Base-by-base conservation (phyloP, 2,797 vertebrate genomes). In the Limosa lapponica region DNA sequence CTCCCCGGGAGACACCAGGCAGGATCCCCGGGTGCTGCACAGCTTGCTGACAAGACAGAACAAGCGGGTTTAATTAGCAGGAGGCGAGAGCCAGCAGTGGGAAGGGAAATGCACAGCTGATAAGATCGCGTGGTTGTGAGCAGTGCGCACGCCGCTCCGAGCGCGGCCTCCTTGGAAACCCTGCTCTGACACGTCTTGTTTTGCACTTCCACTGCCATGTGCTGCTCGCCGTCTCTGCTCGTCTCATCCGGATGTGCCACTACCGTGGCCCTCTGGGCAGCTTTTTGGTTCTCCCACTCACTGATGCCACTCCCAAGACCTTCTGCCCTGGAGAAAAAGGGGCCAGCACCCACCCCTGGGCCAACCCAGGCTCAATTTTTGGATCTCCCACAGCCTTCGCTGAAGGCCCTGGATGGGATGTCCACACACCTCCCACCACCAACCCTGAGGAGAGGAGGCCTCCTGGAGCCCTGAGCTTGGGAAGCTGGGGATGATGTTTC, bases 71-170 rank as follows among this genome's bases (percentile, higher is more conserved):
- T 75, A 65, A 48, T 28, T 55, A 61, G 55, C 54, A 74, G 64
- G 51, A 94, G 65, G 69, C 2, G 1, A 86, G 71, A 90, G 70
- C 32, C 58, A 66, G 92, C 74, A 41, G 74, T 1, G 16, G 80
- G 90, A 90, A 82, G 81, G 87, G 41, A 82, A 89, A 46, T 0
- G 5, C 0, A 2, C 5, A 6, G 0, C 87, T 25, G 89, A 78
- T 96, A 91, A 92, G 71, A 92, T 94, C 67, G 6, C 0, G 0
- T 3, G 18, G 70, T 43, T 89, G 32, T 2, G 0, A 59, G 61
- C 46, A 13, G 41, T 3, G 0, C 6, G 1, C 20, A 14, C 8
- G 1, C 28, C 1, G 3, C 66, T 74, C 36, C 8, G 34, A 9
- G 77, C 4, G 1, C 24, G 14, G 55, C 86, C 55, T 78, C 86